phyloP scores from a whole-genome alignment of 2,797 vertebrate genomes.

The Protosalanx chinensis region DNA sequence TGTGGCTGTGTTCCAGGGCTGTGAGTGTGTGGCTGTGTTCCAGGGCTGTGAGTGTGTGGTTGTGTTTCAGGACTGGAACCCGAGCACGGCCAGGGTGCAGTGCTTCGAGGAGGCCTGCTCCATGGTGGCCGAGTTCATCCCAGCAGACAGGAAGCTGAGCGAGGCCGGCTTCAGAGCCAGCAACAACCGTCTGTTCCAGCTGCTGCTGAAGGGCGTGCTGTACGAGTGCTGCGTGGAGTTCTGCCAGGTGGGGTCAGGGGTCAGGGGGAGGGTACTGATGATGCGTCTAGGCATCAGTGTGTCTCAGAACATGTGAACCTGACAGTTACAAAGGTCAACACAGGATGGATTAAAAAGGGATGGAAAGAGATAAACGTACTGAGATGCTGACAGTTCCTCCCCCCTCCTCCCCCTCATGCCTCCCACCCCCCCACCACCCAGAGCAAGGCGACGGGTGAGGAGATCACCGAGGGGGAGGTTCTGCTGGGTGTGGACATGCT shows the following conservation, averaged over 20 bases:
- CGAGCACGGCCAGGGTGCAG: constrained; percentile 95
- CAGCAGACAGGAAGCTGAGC: constrained; percentile 94
- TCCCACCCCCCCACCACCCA: constrained; percentile 45
- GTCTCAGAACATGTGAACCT: no score
- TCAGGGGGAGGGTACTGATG: neutral
- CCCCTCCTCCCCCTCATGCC: neutral
- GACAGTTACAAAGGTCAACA: neutral
- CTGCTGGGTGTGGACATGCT: constrained; percentile 95
- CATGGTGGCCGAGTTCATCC: constrained; percentile 99
- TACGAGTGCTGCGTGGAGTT: constrained; percentile 99
- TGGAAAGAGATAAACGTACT: neutral
- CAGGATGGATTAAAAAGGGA: neutral
- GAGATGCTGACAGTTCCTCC: no score
- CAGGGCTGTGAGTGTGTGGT: neutral
- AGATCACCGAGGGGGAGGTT: constrained; percentile 96
- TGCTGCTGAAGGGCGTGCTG: constrained; percentile 93
- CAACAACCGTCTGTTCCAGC: constrained; percentile 92
- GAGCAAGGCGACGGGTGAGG: constrained; percentile 96
- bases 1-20: no score
- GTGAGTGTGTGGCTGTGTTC: neutral
- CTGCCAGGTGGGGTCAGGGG: constrained; percentile 75
- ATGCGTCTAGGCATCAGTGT: neutral
- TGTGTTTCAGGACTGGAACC: constrained; percentile 88
- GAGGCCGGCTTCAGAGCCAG: constrained; percentile 98
- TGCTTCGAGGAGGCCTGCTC: constrained; percentile 94